These are phyloP conservation scores for Salminus brasiliensis DNA, from an alignment of 2,113 vertebrate genomes.

Conservation along the genomic window DNA sequence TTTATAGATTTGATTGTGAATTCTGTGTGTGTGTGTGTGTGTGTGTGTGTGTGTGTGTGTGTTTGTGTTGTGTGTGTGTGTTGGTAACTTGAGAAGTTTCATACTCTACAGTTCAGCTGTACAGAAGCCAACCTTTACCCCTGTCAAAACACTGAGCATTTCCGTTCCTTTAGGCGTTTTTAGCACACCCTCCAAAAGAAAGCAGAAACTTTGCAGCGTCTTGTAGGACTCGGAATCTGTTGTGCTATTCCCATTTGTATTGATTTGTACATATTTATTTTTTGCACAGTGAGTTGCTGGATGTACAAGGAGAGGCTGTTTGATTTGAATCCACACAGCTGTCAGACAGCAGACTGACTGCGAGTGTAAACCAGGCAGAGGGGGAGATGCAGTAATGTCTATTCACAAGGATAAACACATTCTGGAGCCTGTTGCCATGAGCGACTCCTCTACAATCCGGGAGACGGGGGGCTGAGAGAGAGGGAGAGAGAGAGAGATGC, in stretches of 20 bases:
- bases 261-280: not conserved
- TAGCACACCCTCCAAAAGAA: not conserved
- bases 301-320: constrained; percentile 9
- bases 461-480: not conserved
- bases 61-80: too few species aligned
- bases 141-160: not conserved
- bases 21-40: too few species aligned
- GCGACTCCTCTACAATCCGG: constrained; percentile 29
- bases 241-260: not conserved
- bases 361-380: constrained; percentile 9
- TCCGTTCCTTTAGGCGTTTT: not conserved
- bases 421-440: constrained; percentile 44
- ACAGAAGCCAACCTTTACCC: not conserved
- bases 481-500: constrained; percentile 1
- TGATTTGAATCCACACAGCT: constrained; percentile 35
- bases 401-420: constrained; percentile 33
- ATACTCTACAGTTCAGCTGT: too few species aligned
- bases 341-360: constrained; percentile 13
- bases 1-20: too few species aligned
- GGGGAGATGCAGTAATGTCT: constrained; percentile 22
- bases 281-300: constrained; percentile 7
- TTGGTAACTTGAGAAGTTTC: too few species aligned
- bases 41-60: too few species aligned
- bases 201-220: not conserved
- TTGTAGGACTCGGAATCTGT: not conserved